These are phyloP conservation scores for Progne subis DNA, from an alignment of 2,113 vertebrate species.

Conservation along the genomic window DNA sequence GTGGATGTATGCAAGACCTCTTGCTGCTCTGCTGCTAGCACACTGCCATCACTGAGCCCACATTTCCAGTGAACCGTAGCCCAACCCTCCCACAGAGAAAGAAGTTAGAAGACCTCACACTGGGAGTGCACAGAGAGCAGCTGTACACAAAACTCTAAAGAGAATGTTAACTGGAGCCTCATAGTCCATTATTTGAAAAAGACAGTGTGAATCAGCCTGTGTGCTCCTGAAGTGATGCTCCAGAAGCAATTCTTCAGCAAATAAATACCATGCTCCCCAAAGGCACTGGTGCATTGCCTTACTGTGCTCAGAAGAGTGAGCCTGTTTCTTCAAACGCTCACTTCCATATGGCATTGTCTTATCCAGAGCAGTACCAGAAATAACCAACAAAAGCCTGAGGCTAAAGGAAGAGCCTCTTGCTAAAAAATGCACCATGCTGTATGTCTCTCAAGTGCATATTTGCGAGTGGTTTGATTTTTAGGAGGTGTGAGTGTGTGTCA, in stretches of 20 bases:
- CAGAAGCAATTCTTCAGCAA: background rate
- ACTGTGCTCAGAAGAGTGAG: background rate
- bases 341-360: background rate
- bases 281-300: background rate
- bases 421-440: background rate
- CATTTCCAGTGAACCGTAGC: background rate
- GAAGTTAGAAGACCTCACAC: constrained; percentile 11
- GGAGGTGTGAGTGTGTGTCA: background rate
- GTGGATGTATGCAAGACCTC: background rate
- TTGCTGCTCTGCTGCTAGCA: background rate
- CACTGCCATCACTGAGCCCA: background rate
- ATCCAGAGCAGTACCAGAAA: background rate
- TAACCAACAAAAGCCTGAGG: background rate
- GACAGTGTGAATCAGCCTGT: background rate
- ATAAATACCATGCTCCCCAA: fast-evolving
- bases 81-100: background rate
- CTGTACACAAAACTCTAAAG: background rate
- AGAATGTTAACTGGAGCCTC: background rate
- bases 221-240: background rate
- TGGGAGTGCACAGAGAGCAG: background rate
- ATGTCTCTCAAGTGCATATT: background rate
- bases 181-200: background rate
- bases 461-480: background rate
- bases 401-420: background rate
- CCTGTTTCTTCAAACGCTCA: background rate